Percentiles rank a stretch among this genome's conserved stretches.
Evolutionary conservation across 1,140 invertebrate genomes (phyloP).

Genomic region (Trissolcus basalis): DNA sequence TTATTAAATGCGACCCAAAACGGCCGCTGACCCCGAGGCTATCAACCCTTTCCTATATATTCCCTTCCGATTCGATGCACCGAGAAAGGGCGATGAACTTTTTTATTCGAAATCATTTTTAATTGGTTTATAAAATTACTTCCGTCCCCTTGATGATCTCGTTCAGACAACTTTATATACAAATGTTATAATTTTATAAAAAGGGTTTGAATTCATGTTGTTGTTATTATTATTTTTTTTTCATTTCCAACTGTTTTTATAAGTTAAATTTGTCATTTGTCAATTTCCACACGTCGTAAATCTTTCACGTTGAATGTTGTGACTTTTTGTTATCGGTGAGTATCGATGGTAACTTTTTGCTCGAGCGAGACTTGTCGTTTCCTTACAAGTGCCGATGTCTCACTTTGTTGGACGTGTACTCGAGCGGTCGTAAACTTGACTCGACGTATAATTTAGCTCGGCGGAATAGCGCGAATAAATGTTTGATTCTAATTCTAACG

Average conservation of each 20-base stretch:
- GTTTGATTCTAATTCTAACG: conserved; percentile 52
- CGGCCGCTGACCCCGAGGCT: conserved; percentile 67
- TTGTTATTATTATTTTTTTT: no score
- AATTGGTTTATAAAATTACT: conserved; percentile 5
- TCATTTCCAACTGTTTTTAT: no score
- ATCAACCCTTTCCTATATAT: conserved; percentile 65
- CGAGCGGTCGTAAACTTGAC: conserved; percentile 25
- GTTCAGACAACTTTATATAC: no score
- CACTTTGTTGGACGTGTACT: conserved; percentile 13
- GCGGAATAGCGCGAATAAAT: conserved; percentile 35
- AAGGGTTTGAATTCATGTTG: no score
- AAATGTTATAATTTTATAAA: no score
- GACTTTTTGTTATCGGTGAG: no score
- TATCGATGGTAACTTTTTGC: not conserved
- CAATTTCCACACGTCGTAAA: no score
- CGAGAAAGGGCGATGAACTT: conserved; percentile 62
- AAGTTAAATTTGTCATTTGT: no score
- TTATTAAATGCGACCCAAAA: conserved; percentile 44
- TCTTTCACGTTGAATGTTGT: no score
- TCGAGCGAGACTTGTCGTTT: not conserved
- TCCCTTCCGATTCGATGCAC: conserved; percentile 55
- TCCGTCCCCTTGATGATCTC: not conserved
- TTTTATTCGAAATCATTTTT: conserved; percentile 42
- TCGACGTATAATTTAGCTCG: conserved; percentile 36
- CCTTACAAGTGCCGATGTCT: conserved; percentile 17